Evolutionary conservation across 2,113 vertebrate species (phyloP).

Genomic region (Nycticorax nycticorax): DNA sequence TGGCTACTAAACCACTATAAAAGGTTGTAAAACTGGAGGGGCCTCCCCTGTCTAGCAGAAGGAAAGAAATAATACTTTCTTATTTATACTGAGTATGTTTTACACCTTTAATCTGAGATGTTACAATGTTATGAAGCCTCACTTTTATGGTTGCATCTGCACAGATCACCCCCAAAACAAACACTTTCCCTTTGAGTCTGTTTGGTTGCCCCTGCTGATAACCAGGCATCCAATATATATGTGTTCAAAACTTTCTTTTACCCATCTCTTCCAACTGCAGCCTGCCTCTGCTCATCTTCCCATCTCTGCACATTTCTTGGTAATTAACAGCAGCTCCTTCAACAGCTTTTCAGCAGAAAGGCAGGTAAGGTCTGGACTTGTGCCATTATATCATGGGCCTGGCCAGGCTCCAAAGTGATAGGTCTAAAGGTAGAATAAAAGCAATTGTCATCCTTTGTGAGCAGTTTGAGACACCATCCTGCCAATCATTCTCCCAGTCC

Average conservation of each 20-base stretch:
- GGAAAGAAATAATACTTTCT: background rate
- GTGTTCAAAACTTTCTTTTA: background rate
- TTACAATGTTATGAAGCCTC: background rate
- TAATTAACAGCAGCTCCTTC: background rate
- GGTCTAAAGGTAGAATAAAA: background rate
- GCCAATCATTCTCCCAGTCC: background rate
- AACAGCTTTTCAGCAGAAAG: background rate
- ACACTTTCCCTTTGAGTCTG: background rate
- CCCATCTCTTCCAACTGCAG: background rate
- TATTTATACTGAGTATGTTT: background rate
- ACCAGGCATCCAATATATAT: fast-evolving
- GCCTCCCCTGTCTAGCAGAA: background rate
- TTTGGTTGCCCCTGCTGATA: background rate
- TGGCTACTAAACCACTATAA: background rate
- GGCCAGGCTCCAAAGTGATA: background rate
- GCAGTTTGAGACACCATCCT: background rate
- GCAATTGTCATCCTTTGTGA: background rate
- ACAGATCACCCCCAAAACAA: background rate
- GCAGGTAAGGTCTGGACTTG: background rate
- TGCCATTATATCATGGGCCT: background rate
- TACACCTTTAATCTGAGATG: background rate
- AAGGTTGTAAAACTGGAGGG: background rate
- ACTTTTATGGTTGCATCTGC: background rate
- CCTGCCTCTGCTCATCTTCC: background rate
- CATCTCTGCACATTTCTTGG: background rate